Percentiles rank a stretch among this genome's conserved stretches.
Evolutionary conservation across 1,140 invertebrate species (phyloP).

Genomic region (Tribolium madens): DNA sequence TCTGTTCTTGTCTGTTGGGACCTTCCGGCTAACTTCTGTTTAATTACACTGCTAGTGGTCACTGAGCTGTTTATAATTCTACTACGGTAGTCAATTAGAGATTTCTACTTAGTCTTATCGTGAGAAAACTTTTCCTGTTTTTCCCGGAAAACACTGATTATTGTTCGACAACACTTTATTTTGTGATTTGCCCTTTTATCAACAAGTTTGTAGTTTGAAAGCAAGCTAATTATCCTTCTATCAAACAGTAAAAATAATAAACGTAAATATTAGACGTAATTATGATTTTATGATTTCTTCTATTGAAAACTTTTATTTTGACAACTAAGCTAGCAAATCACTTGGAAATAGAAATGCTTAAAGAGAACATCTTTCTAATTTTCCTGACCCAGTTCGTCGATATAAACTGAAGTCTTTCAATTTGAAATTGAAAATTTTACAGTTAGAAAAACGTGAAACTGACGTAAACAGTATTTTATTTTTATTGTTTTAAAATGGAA

Average conservation of each 20-base stretch:
- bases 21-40: neutral
- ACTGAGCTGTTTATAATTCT: neutral
- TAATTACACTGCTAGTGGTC: neutral
- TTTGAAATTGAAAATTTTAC: neutral
- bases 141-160: neutral
- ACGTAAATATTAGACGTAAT: too few species aligned
- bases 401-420: neutral
- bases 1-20: neutral
- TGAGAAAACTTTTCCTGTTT: neutral
- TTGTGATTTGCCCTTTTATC: neutral
- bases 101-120: neutral
- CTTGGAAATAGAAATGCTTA: neutral
- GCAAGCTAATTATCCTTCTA: neutral
- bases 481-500: neutral
- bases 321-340: neutral
- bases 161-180: neutral
- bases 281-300: too few species aligned
- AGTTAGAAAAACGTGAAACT: neutral
- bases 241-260: neutral
- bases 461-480: neutral
- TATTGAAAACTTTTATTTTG: neutral
- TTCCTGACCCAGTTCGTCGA: neutral
- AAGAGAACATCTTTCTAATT: neutral
- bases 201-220: neutral
- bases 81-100: neutral